Evolutionary conservation across 2,797 vertebrate species (phyloP).

Genomic region (Zalophus californianus): DNA sequence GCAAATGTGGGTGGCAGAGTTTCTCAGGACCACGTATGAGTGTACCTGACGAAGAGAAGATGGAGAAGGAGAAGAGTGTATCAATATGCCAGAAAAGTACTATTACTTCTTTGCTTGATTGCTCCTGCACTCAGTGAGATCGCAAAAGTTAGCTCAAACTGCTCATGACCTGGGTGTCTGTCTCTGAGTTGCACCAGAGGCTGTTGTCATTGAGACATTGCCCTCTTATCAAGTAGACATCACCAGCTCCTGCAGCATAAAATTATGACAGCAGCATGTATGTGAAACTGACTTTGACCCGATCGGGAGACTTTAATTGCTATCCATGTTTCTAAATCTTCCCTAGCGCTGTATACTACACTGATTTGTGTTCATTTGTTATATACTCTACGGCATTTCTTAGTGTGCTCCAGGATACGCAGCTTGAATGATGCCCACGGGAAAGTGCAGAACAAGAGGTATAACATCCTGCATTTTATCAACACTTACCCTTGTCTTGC

Average conservation of each 20-base stretch:
- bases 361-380: conserved; percentile 36
- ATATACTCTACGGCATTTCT: not conserved
- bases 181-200: not conserved
- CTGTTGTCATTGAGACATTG: not conserved
- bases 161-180: not conserved
- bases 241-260: not conserved
- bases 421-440: conserved; percentile 15
- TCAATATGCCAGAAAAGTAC: not conserved
- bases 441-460: conserved; percentile 60
- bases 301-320: conserved; percentile 45
- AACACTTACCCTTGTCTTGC: conserved; percentile 69
- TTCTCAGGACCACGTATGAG: not conserved
- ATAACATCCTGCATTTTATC: conserved; percentile 60
- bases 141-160: not conserved
- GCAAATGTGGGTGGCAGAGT: not conserved
- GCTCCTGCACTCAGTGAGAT: not conserved
- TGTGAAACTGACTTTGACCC: not conserved
- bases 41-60: not conserved
- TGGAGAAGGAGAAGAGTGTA: not conserved
- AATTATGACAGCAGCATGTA: not conserved
- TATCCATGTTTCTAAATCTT: conserved; percentile 8
- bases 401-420: not conserved
- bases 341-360: not conserved
- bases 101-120: not conserved
- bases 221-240: not conserved